Evolutionary conservation across 2,797 vertebrate genomes (phyloP), one percentile per base, ranked within the genome.

Genomic region (Enteromius radiatus): DNA sequence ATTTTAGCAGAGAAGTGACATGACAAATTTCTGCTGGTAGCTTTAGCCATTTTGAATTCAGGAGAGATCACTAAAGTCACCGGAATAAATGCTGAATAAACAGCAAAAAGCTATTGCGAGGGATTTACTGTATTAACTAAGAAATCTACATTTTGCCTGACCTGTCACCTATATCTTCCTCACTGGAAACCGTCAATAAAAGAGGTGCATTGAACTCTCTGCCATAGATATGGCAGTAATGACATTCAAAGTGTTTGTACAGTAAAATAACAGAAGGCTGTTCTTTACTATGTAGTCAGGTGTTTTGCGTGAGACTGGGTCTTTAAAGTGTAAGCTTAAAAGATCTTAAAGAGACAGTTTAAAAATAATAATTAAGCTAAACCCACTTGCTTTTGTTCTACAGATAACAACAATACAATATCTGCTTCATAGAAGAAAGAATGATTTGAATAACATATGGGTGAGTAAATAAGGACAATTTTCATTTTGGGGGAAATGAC

Each of bases 1-100:
- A 76, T 76, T 68, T 68, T 43, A 76, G 47, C 63, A 76, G 43
- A 23, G 5, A 65, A 75, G 80, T 54, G 59, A 65, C 33, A 43
- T 74, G 80, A 75, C 36, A 82, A 8, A 45, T 67, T 23, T 76
- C 38, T 19, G 26, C 19, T 12, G 70, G 38, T 59, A 68, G 26
- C 36, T 82, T 82, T 14, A 69, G 47, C 26, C 6, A 33, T 82
- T 71, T 65, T 45, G 8, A 19, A 26, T 63, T 49, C 43, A 81
- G 49, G 12, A 43, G 63, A 49, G 17, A 82, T 38, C 59, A 54
- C 17, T 54, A 64, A 76, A 74, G 33, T 17, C 64, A 31, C 49
- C 17, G 0, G 41, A 41, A 38, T 28, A 36, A 65, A 74, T 4
- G 15, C n/a, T 26, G 21, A 81, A 52, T 36, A 52, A 74, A 52